These are phyloP conservation scores for Pachydiplax longipennis DNA, from an alignment of 2,888 invertebrate genomes.

Conservation along the genomic window DNA sequence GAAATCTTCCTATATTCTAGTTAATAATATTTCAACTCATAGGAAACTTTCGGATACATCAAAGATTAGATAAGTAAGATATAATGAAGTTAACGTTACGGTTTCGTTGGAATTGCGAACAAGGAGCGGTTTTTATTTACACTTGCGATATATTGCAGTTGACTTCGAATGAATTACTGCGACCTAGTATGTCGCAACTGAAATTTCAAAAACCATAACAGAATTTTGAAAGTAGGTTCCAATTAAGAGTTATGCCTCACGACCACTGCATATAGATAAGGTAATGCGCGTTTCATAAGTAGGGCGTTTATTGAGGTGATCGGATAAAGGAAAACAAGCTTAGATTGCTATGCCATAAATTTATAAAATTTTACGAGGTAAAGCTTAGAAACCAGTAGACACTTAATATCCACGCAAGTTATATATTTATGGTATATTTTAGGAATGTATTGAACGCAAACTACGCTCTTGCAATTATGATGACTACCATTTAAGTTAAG, in stretches of 20 bases:
- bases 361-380: background rate
- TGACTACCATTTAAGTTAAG: too few species aligned
- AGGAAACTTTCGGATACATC: too few species aligned
- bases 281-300: constrained; percentile 6
- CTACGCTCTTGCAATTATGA: too few species aligned
- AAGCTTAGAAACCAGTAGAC: background rate
- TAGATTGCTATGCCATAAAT: background rate
- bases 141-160: background rate
- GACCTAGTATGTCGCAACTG: background rate
- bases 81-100: background rate
- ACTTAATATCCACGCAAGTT: background rate
- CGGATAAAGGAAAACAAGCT: constrained; percentile 38
- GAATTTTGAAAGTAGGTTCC: background rate
- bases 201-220: background rate
- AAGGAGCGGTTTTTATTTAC: background rate
- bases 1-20: too few species aligned
- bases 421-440: background rate
- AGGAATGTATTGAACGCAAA: too few species aligned
- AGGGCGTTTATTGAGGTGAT: constrained; percentile 5
- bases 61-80: background rate
- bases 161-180: background rate
- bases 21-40: too few species aligned
- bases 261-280: constrained; percentile 17
- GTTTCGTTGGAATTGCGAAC: background rate
- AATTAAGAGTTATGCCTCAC: background rate